phyloP scores from a whole-genome alignment of 2,797 vertebrate genomes.

The Rhincodon typus region DNA sequence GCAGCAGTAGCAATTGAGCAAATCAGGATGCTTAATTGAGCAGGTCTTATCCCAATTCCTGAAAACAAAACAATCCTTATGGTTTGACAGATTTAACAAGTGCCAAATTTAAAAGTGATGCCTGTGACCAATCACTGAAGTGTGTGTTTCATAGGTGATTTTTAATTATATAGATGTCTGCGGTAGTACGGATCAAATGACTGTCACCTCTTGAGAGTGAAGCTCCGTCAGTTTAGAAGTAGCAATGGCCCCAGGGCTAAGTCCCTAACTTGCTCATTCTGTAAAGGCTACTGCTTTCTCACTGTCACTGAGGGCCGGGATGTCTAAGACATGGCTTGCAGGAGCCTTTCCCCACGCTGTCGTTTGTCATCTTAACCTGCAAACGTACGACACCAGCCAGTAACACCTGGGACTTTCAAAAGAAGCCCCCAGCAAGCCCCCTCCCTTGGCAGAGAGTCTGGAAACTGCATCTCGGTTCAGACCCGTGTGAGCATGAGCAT shows the following conservation, averaged over 20 bases:
- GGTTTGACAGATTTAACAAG: not conserved
- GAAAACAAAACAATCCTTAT: not conserved
- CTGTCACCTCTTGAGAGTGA: not conserved
- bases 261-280: not conserved
- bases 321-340: not conserved
- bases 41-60: not conserved
- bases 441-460: not conserved
- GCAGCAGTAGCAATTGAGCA: not conserved
- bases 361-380: not conserved
- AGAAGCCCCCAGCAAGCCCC: not conserved
- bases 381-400: not conserved
- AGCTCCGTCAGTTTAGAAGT: not conserved
- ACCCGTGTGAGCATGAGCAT: not conserved
- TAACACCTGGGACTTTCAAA: not conserved
- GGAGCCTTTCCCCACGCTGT: not conserved
- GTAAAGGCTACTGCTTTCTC: not conserved
- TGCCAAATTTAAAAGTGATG: conserved; percentile 9
- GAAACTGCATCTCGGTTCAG: not conserved
- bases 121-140: not conserved
- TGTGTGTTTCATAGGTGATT: not conserved
- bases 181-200: not conserved
- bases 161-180: not conserved
- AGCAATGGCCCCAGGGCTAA: not conserved
- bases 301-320: not conserved
- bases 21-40: not conserved